phyloP scores from a whole-genome alignment of 2,888 invertebrate genomes.

The Diplolepis rosae region DNA sequence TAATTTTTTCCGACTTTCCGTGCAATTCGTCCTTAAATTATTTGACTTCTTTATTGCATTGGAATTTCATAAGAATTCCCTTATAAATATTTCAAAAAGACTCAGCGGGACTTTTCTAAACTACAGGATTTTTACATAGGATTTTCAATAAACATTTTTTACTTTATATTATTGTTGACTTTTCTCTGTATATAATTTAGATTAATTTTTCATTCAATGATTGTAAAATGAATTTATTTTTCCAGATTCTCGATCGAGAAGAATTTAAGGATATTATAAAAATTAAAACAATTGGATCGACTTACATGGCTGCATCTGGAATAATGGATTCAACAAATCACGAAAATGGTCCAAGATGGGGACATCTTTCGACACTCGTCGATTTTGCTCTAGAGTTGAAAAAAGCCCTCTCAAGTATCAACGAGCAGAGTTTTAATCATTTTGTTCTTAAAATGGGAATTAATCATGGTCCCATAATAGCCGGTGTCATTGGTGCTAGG shows the following conservation, averaged over 20 bases:
- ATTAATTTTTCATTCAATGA: too few species aligned
- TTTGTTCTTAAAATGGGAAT: constrained; percentile 95
- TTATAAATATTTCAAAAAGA: too few species aligned
- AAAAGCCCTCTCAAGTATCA: constrained; percentile 91
- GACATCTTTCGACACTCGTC: constrained; percentile 87
- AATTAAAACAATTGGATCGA: constrained; percentile 95
- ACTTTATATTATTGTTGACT: too few species aligned
- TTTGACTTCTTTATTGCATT: too few species aligned
- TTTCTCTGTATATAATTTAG: too few species aligned
- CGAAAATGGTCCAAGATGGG: constrained; percentile 79
- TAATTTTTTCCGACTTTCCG: too few species aligned
- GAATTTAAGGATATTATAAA: constrained; percentile 94
- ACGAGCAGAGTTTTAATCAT: constrained; percentile 96
- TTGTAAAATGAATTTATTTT: too few species aligned
- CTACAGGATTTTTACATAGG: too few species aligned
- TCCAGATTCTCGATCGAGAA: constrained; percentile 86
- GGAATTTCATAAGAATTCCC: too few species aligned
- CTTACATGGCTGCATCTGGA: constrained; percentile 94
- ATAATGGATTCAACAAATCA: constrained; percentile 64
- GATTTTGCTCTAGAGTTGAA: constrained; percentile 94
- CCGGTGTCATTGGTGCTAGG: constrained; percentile 95
- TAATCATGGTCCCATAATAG: constrained; percentile 96
- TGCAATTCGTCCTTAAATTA: too few species aligned
- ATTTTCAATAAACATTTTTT: too few species aligned
- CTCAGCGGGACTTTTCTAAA: too few species aligned